Base-by-base conservation (phyloP, 2,113 vertebrate species). In the Austrofundulus limnaeus region DNA sequence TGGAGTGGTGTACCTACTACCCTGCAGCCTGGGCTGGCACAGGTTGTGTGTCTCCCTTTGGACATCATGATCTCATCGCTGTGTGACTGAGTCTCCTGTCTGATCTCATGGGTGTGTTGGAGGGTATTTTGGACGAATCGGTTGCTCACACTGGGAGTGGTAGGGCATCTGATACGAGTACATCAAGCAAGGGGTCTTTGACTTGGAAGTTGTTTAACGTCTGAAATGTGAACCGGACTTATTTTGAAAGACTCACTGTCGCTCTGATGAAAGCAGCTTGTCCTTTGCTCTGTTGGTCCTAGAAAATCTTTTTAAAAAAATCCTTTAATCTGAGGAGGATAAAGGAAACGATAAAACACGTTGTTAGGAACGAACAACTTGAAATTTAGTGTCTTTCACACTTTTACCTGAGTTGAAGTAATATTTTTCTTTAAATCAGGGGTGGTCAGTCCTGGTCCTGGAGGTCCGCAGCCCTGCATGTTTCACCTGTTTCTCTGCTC, bases 41-140 rank as follows among this genome's bases (percentile, higher is more conserved):
- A 41, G 45, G 55, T 75, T 50, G 42, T 49, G 62, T 48, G 76
- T 68, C 70, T 65, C 54, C 51, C 63, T 28, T 81, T 81, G 62
- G 82, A 82, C 77, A 72, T 75, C 77, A 86, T 90, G 88, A 88
- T 86, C 87, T 88, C 87, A 89, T 86, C 51, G 62, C 42, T 78
- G 85, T 82, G 86, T 87, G 85, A 83, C 83, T 66, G 75, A 84
- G 81, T 77, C 53, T 38, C 70, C 81, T 68, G 68, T 86, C 83
- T 86, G 87, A 89, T 87, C 84, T 89, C 76, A 77, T 82, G 82
- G 75, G 75, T 78, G 85, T 70, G 84, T 81, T 68, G 78, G 74
- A 72, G 78, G 85, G 68, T 90, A 87, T 88, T 89, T 88, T 88
- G 62, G 50, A 85, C 69, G 70, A 79, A 72, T 77, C 77, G 61